phyloP scores from a whole-genome alignment of 1,140 invertebrate genomes.

The Ruditapes philippinarum region DNA sequence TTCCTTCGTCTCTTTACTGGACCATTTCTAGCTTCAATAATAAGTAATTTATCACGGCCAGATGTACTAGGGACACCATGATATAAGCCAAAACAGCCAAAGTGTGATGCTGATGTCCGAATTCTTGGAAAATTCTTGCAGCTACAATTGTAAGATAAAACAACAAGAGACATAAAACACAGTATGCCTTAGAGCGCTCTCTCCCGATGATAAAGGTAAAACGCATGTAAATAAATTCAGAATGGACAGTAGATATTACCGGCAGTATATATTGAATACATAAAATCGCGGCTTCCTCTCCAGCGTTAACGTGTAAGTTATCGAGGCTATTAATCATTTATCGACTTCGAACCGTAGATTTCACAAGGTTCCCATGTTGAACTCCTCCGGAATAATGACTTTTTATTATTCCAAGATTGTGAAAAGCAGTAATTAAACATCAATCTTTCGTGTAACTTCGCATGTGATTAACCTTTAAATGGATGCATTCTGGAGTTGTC shows the following conservation, averaged over 20 bases:
- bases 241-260: slow-evolving; percentile 48
- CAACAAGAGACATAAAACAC: slow-evolving; percentile 62
- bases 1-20: too few relatives aligned
- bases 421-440: background rate
- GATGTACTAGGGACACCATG: background rate
- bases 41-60: background rate
- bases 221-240: slow-evolving; percentile 64
- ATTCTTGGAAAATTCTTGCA: slow-evolving; percentile 41
- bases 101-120: slow-evolving; percentile 50
- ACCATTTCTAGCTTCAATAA: background rate
- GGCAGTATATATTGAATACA: slow-evolving; percentile 56
- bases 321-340: slow-evolving; percentile 89
- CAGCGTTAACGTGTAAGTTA: slow-evolving; percentile 21
- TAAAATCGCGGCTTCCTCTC: slow-evolving; percentile 22
- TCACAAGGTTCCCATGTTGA: background rate
- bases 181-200: slow-evolving; percentile 57
- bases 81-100: slow-evolving; percentile 16
- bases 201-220: slow-evolving; percentile 56
- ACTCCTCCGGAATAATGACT: background rate
- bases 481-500: slow-evolving; percentile 90
- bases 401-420: too few relatives aligned
- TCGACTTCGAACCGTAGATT: background rate
- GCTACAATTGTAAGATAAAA: slow-evolving; percentile 47
- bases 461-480: slow-evolving; percentile 85
- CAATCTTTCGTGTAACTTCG: slow-evolving; percentile 55